Base-by-base conservation (phyloP, 2,113 vertebrate genomes). In the Ciconia stormi region DNA sequence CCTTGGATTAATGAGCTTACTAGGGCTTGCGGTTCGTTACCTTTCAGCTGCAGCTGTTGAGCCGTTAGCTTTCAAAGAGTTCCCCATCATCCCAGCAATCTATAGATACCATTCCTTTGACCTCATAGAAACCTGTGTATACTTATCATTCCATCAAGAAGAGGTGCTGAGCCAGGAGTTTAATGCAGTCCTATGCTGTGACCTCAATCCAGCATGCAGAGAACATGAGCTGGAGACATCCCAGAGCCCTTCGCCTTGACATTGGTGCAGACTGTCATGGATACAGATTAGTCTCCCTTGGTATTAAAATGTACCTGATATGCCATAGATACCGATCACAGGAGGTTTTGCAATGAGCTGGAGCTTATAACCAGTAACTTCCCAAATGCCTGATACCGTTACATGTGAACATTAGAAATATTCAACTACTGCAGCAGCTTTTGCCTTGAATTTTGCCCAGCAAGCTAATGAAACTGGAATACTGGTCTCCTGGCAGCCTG, bases 281-380 rank as follows among this genome's bases (percentile, higher is more conserved):
- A 22, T 9, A 8, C 13, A 9, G 14, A 46, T 13, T 40, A 58
- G 13, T 7, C 6, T 87, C 27, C 34, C 20, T 32, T 46, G 59
- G 32, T 38, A 40, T 26, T 77, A 20, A 80, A 83, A 49, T 26
- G 14, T 9, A 61, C 34, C 71, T 4, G 9, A 2, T 14, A 6
- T 2, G 3, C 20, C 34, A 72, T 1, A 7, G 58, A 4, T 11
- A 11, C 9, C 3, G 2, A 30, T 3, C 38, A 12, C 0, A 2
- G 49, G 27, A 58, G 53, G 16, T 15, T 91, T 70, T 25, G 16
- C 17, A 52, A 7, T 6, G 38, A 81, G 16, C 53, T 82, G 52
- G 25, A 58, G 11, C 17, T 82, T 14, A 3, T 5, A 67, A n/a
- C 11, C 29, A 52, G 21, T 13, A 47, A 22, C 44, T 56, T 44